Conservation (phyloP, 2,113 vertebrate genomes). For the Pongo pygmaeus region DNA sequence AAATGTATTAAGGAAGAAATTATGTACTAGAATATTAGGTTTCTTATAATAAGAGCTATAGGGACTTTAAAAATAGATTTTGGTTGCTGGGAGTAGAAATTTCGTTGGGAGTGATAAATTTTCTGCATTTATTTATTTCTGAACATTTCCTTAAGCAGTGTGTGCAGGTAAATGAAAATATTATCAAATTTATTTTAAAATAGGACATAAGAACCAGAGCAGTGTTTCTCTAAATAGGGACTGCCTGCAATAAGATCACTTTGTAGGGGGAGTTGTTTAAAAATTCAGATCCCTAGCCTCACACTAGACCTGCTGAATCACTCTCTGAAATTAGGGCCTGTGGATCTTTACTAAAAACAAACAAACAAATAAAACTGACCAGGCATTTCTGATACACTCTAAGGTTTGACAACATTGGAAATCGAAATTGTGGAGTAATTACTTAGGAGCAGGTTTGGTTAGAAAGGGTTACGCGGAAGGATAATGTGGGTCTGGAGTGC, state of each 20-base stretch:
- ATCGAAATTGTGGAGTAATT: not conserved
- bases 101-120: slow-evolving; percentile 66
- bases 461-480: not conserved
- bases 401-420: not conserved
- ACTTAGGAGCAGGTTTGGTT: not conserved
- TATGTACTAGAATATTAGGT: slow-evolving; percentile 69
- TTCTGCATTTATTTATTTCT: slow-evolving; percentile 68
- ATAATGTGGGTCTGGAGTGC: not conserved
- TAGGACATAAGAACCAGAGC: not conserved
- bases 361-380: not conserved
- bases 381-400: not conserved
- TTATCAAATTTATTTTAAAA: slow-evolving; percentile 34
- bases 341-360: not conserved
- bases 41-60: slow-evolving; percentile 69
- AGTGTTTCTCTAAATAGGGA: not conserved
- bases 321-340: not conserved
- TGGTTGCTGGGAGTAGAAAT: slow-evolving; percentile 57
- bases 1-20: slow-evolving; percentile 60
- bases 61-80: slow-evolving; percentile 79
- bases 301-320: not conserved
- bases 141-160: slow-evolving; percentile 55
- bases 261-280: not conserved
- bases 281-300: not conserved
- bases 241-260: not conserved
- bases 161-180: slow-evolving; percentile 26